phyloP scores from a whole-genome alignment of 2,888 invertebrate species.

The Hemithea aestivaria region DNA sequence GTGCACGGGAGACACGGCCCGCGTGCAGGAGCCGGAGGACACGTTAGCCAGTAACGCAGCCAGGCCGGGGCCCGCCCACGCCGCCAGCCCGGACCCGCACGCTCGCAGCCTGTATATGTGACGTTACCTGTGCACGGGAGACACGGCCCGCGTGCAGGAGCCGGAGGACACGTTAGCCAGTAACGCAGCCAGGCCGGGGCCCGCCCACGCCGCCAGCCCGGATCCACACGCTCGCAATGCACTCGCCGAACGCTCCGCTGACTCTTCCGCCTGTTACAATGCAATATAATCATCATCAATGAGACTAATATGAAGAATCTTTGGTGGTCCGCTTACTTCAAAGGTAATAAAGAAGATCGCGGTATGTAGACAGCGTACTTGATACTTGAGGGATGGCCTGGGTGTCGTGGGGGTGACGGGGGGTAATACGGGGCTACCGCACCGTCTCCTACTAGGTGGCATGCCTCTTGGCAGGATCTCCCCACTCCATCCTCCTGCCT shows the following conservation, averaged over 20 bases:
- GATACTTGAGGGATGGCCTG: no score
- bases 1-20: constrained; percentile 82
- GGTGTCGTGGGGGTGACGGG: no score
- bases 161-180: constrained; percentile 76
- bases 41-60: constrained; percentile 68
- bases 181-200: constrained; percentile 53
- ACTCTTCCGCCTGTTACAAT: constrained; percentile 59
- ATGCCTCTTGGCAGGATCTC: no score
- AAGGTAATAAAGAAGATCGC: no score
- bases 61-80: constrained; percentile 42
- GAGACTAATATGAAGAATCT: no score
- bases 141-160: constrained; percentile 80
- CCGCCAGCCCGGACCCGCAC: constrained; percentile 7
- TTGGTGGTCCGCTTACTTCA: no score
- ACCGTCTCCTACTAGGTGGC: no score
- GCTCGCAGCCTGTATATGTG: constrained; percentile 37
- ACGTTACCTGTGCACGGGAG: constrained; percentile 80
- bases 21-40: constrained; percentile 77
- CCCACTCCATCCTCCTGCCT: no score
- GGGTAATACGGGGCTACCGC: no score
- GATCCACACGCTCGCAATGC: constrained; percentile 37
- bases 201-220: constrained; percentile 26
- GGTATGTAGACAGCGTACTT: no score
- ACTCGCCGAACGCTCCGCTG: constrained; percentile 49
- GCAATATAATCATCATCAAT: no score